phyloP scores from a whole-genome alignment of 2,113 vertebrate species.

The Megaptera novaeangliae region DNA sequence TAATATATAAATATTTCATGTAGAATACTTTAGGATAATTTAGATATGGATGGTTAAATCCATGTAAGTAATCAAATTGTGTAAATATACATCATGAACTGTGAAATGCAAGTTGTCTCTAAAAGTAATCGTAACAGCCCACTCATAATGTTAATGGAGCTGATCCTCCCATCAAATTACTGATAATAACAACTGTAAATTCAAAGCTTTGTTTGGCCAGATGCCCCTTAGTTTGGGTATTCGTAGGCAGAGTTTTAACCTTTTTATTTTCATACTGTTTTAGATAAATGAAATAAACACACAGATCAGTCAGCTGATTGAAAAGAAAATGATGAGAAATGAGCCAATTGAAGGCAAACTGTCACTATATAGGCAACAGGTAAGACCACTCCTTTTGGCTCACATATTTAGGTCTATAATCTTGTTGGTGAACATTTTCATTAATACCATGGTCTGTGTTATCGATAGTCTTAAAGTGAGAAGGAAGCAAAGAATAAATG shows the following conservation, averaged over 20 bases:
- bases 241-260: not conserved
- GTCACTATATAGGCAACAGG: constrained; percentile 96
- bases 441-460: not conserved
- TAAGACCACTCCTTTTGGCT: constrained; percentile 63
- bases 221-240: not conserved
- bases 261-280: constrained; percentile 68
- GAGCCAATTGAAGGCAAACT: constrained; percentile 94
- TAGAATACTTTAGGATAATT: not conserved
- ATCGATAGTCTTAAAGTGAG: constrained; percentile 21
- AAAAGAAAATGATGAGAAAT: constrained; percentile 93
- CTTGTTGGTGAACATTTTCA: not conserved
- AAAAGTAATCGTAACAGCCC: not conserved
- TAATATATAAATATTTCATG: not conserved
- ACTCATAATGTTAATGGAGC: not conserved
- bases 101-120: constrained; percentile 33
- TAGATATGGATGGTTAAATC: not conserved
- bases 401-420: not conserved
- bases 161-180: not conserved
- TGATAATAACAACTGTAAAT: not conserved
- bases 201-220: not conserved
- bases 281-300: constrained; percentile 89
- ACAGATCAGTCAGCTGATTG: constrained; percentile 92
- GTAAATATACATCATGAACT: not conserved
- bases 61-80: not conserved
- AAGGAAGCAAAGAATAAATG: constrained; percentile 18